Base-by-base conservation (phyloP, 1,140 invertebrate genomes). In the Drosophila elegans region DNA sequence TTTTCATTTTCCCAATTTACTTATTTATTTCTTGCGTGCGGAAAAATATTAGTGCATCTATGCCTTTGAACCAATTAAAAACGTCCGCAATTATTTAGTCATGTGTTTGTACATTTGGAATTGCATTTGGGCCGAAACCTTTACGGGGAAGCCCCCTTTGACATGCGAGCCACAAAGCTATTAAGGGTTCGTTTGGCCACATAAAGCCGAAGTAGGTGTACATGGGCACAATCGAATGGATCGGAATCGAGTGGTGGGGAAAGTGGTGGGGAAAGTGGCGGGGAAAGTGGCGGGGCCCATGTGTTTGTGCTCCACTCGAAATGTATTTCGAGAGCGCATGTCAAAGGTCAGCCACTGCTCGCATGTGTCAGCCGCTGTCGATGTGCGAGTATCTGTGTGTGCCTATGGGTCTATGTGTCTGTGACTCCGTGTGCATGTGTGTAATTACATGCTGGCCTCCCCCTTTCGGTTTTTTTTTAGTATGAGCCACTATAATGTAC, bases 241-340 rank as follows among this genome's bases (percentile, higher is more conserved):
- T 32, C 29, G 29, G 3, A 9, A 44, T 21, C 2, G 5, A 16
- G 54, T 1, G 21, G 32, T 52, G 49, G 57, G 13, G 34, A 5
- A 38, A 53, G 10, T 25, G 49, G 46, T 4, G 2, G 51, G 11
- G 13, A 7, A 10, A 21, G 16, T 21, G 16, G 16, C 1, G 4
- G 48, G 27, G 59, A 46, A 39, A 16, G 46, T 32, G 46, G 32
- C 7, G 25, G 51, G 21, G 53, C 45, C 55, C 78, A 60, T 78
- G 69, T 78, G 62, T 62, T 63, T 49, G 74, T 62, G 79, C 72
- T 83, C 67, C 83, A 82, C 79, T 73, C 75, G 83, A 86, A 88
- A 86, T 86, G 84, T 86, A 88, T 88, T 86, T 86, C 75, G 75
- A 89, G 83, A 88, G 83, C 83, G 83, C 83, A 88, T 88, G 83